A percentile compares a stretch with the other conserved stretches of the same genome.
These are phyloP conservation scores for Geodia barretti DNA, from an alignment of 37 sponge, comb jelly and placozoan genomes.

Conservation along the genomic window DNA sequence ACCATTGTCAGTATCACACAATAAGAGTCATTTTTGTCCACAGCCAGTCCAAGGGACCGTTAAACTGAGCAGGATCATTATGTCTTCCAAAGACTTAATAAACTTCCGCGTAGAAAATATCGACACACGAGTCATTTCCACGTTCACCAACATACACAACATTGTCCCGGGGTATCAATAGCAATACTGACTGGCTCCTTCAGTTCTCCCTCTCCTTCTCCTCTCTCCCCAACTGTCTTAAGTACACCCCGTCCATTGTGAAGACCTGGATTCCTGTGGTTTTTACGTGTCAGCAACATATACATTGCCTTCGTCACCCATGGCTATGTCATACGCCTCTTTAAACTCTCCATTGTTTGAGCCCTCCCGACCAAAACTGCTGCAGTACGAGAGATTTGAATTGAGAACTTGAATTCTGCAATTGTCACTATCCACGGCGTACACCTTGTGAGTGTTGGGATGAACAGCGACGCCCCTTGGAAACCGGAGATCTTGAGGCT, in stretches of 20 bases:
- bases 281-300: slow-evolving; percentile 4
- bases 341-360: too few relatives aligned
- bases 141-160: not conserved
- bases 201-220: not conserved
- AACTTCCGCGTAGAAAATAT: not conserved
- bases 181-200: not conserved
- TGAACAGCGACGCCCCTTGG: too few relatives aligned
- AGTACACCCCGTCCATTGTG: not conserved
- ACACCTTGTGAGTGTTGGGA: too few relatives aligned
- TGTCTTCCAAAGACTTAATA: too few relatives aligned
- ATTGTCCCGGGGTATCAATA: not conserved
- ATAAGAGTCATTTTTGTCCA: slow-evolving; percentile 2
- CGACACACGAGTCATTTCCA: not conserved
- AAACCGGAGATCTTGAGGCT: too few relatives aligned
- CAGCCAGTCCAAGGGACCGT: not conserved
- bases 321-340: not conserved
- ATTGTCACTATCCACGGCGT: too few relatives aligned
- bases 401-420: too few relatives aligned
- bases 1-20: too few relatives aligned
- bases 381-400: too few relatives aligned
- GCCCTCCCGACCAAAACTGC: too few relatives aligned
- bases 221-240: not conserved
- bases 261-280: not conserved
- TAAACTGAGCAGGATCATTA: not conserved
- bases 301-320: not conserved